Base-by-base conservation (phyloP, 1,140 invertebrate species). In the Campodea augens region DNA sequence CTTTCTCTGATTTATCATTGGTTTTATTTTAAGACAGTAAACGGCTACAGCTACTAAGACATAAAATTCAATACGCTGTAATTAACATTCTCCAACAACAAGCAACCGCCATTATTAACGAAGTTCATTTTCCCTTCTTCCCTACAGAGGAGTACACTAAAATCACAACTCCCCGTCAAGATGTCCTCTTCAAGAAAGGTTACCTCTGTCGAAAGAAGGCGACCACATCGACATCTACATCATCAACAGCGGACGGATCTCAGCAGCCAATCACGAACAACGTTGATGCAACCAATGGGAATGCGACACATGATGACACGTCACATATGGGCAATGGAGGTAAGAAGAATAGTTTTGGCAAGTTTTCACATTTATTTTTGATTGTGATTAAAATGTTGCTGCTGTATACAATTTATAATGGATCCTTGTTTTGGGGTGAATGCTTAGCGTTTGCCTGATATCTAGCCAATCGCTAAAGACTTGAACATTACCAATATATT, bases 121-220 rank as follows among this genome's bases (percentile, higher is more conserved):
- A n/a, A n/a, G n/a, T n/a, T n/a, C n/a, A n/a, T n/a, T n/a, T n/a
- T n/a, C n/a, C n/a, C n/a, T n/a, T 47, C 45, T 37, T 19, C 36
- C 46, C 62, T 64, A 15, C 56, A 73, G 74, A 76, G 50, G 75
- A 78, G 58, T 78, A 78, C 55, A 77, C 75, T 44, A 69, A 71
- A 51, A 77, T 78, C 49, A 75, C 73, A 7, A 77, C 76, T 0
- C 76, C 76, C 5, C 60, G 76, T 41, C 75, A 77, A 57, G 76
- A 78, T 52, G 68, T 78, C n/a, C 59, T 78, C 45, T 78, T 78
- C 56, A 78, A 78, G 56, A 78, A 78, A 55, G 73, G 75, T 20
- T 78, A 77, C 53, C 59, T 78, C 27, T 71, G 68, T 43, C 67
- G 69, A 50, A 74, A 71, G 51, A 74, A 71, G 48, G 62, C 62